Conservation (phyloP, 2,113 vertebrate species). For the Centropus unirufus region DNA sequence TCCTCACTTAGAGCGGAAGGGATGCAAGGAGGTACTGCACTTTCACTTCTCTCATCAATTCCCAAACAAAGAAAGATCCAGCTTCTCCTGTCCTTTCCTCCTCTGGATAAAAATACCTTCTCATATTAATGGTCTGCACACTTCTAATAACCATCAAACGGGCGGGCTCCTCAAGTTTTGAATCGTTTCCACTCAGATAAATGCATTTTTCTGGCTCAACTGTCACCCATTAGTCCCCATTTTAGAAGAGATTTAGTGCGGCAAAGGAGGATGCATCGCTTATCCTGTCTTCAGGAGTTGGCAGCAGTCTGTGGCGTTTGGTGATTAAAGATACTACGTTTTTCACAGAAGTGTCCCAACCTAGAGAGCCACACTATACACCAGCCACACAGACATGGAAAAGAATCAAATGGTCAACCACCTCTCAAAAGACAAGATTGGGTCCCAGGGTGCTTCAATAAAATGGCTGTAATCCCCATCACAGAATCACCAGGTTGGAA, state of each 20-base stretch:
- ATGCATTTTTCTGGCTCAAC: conserved; percentile 25
- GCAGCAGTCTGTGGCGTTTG: conserved; percentile 21
- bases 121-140: conserved; percentile 9
- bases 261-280: not conserved
- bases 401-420: not conserved
- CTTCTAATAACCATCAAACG: conserved; percentile 12
- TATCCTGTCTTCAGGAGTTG: conserved; percentile 37
- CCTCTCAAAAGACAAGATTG: not conserved
- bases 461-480: not conserved
- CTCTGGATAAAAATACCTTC: conserved; percentile 12
- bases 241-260: conserved; percentile 2
- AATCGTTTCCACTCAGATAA: conserved; percentile 10
- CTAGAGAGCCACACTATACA: not conserved
- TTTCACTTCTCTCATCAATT: not conserved
- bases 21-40: not conserved
- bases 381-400: not conserved
- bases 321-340: not conserved
- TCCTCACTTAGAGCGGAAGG: not conserved
- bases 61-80: not conserved
- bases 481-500: too few relatives aligned
- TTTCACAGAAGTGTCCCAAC: not conserved
- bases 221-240: conserved; percentile 4
- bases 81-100: not conserved
- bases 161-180: not conserved
- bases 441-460: not conserved